phyloP scores from a whole-genome alignment of 2,113 vertebrate species.

The Arothron firmamentum region DNA sequence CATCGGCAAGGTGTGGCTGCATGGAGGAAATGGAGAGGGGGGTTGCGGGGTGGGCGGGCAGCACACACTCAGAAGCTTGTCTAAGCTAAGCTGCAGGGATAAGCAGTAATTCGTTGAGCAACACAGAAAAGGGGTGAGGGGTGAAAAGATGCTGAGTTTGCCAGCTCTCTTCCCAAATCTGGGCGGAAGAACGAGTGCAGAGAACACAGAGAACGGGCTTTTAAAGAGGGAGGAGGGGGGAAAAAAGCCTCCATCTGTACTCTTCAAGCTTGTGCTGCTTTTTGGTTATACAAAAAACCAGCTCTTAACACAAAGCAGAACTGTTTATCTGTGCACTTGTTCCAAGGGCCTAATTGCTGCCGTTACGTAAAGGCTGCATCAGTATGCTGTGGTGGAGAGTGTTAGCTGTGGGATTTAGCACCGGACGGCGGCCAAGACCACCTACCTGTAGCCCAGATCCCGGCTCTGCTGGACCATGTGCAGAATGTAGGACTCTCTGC shows the following conservation, averaged over 20 bases:
- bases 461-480: constrained; percentile 96
- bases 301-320: constrained; percentile 35
- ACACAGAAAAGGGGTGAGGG: constrained; percentile 52
- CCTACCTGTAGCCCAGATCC: constrained; percentile 91
- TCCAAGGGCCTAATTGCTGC: constrained; percentile 12
- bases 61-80: constrained; percentile 45
- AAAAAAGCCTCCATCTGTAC: constrained; percentile 54
- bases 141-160: constrained; percentile 72
- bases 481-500: constrained; percentile 96
- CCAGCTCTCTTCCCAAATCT: constrained; percentile 41
- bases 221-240: constrained; percentile 9
- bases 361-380: not conserved
- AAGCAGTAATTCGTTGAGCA: constrained; percentile 76
- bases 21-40: not conserved
- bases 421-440: constrained; percentile 44
- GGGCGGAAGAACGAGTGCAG: constrained; percentile 60
- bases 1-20: constrained; percentile 43
- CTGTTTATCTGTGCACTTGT: constrained; percentile 2
- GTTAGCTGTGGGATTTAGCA: constrained; percentile 20
- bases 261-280: constrained; percentile 44
- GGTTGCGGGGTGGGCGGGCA: too few relatives aligned
- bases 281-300: constrained; percentile 55
- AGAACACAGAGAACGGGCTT: constrained; percentile 32
- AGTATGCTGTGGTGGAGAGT: not conserved
- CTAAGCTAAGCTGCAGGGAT: constrained; percentile 67